phyloP scores from a whole-genome alignment of 2,113 vertebrate genomes.

The Boulengeromyrus knoepffleri region DNA sequence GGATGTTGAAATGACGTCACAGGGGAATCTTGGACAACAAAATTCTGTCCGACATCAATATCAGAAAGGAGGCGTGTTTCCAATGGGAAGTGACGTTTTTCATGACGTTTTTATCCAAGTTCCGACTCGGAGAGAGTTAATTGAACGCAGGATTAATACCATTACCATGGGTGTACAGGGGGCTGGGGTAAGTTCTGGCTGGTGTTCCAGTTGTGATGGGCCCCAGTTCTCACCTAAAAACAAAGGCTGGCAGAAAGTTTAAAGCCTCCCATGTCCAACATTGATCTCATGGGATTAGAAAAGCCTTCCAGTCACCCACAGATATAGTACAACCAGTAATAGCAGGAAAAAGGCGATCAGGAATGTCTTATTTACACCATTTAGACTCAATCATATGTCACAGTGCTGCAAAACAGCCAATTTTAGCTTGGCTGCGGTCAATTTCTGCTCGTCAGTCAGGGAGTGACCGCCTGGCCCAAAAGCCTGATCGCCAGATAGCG shows the following conservation, averaged over 20 bases:
- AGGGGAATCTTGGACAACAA: too few relatives aligned
- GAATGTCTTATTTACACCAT: conserved; percentile 3
- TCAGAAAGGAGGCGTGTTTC: too few relatives aligned
- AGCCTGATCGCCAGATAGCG: background rate
- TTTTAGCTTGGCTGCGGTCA: background rate
- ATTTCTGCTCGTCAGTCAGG: background rate
- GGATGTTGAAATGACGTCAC: background rate
- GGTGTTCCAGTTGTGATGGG: background rate
- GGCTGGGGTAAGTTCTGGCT: background rate
- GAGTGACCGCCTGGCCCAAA: background rate
- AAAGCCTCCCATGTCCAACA: background rate
- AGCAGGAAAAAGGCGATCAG: background rate
- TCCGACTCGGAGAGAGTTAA: too few relatives aligned
- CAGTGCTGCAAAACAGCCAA: background rate
- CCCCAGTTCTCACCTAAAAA: background rate
- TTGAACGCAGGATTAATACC: background rate
- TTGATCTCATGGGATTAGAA: background rate
- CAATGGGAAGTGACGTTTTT: too few relatives aligned
- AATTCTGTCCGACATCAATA: too few relatives aligned
- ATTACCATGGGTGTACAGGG: background rate
- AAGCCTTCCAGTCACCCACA: too few relatives aligned
- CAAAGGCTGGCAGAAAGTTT: background rate
- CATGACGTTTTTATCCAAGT: too few relatives aligned
- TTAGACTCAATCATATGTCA: background rate
- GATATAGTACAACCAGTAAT: background rate